These are phyloP conservation scores for Paralichthys olivaceus DNA, from an alignment of 2,113 vertebrate genomes.

Conservation along the genomic window DNA sequence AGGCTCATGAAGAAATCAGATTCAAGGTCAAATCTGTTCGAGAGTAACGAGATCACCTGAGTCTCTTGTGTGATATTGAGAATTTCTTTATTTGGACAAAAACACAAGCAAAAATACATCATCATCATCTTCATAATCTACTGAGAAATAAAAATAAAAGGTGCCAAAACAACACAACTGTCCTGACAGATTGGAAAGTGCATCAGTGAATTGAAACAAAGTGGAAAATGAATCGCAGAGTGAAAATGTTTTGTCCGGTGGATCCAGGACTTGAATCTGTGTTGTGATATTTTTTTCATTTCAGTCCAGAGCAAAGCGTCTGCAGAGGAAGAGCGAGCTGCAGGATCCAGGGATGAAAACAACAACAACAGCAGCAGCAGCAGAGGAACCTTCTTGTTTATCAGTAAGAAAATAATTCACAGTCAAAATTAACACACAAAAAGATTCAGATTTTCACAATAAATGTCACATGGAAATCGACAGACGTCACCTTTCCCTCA, in stretches of 20 bases:
- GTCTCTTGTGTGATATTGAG: slow-evolving; percentile 14
- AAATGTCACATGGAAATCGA: neutral
- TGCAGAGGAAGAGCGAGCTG: neutral
- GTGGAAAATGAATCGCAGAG: slow-evolving; percentile 3
- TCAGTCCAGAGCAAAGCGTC: slow-evolving; percentile 21
- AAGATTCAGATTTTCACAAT: neutral
- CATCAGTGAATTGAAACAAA: slow-evolving; percentile 64
- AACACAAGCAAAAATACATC: slow-evolving; percentile 57
- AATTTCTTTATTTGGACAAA: slow-evolving; percentile 76
- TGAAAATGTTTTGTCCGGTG: no score
- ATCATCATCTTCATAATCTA: slow-evolving; percentile 40
- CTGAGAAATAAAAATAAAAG: slow-evolving; percentile 34
- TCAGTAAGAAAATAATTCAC: neutral
- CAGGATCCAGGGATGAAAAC: no score
- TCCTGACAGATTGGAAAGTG: slow-evolving; percentile 70
- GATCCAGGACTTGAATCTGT: no score
- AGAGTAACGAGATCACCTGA: no score
- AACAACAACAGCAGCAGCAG: no score
- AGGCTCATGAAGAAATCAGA: no score
- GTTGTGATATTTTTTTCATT: no score
- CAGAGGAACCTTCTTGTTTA: no score
- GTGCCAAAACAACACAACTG: slow-evolving; percentile 53
- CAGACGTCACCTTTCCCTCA: neutral
- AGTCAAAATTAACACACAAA: neutral
- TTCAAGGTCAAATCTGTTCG: no score